Base-by-base conservation (phyloP, 2,113 vertebrate genomes). In the Tamias sibiricus region DNA sequence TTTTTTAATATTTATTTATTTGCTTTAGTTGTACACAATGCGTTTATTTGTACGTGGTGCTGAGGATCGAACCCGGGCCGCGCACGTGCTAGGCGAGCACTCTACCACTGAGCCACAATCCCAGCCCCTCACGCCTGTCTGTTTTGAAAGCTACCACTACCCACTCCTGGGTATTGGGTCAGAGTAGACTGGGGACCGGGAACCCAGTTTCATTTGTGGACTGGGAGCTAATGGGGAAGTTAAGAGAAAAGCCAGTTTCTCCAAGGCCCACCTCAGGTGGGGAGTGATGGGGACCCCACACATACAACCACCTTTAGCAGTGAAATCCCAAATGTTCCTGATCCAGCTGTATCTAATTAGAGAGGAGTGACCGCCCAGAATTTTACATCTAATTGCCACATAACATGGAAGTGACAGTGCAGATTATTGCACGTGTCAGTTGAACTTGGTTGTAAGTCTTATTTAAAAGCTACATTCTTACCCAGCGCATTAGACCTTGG, bases 251-350 rank as follows among this genome's bases (percentile, higher is more conserved):
- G 54, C 75, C 32, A 19, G 37, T 49, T 59, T 52, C 59, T 80
- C 17, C 19, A 32, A 28, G 85, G 81, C 42, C 52, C 8, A 6
- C 40, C 24, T 76, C 17, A 1, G 28, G 2, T 1, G 0, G 2
- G 13, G 24, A 8, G 12, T 22, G 20, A 17, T 13, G 37, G 49
- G 22, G 22, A 28, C 3, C 28, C 5, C 32, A 20, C 6, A 12
- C 47, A n/a, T n/a, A 5, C 20, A 8, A 2, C 8, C 14, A 1
- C 24, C 54, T 59, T 64, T 14, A 24, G 14, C 8, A 2, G 0
- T 16, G 30, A 8, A 9, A 4, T 35, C 49, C 54, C 59, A 44
- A 11, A 47, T 19, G 6, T 13, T 8, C 17, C 28, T 4, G 9
- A 11, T 32, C 11, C 8, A 1, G 7, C 69, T 14, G 7, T 11